Evolutionary conservation across 2,113 vertebrate genomes (phyloP).

Genomic region (Bujurquina vittata): DNA sequence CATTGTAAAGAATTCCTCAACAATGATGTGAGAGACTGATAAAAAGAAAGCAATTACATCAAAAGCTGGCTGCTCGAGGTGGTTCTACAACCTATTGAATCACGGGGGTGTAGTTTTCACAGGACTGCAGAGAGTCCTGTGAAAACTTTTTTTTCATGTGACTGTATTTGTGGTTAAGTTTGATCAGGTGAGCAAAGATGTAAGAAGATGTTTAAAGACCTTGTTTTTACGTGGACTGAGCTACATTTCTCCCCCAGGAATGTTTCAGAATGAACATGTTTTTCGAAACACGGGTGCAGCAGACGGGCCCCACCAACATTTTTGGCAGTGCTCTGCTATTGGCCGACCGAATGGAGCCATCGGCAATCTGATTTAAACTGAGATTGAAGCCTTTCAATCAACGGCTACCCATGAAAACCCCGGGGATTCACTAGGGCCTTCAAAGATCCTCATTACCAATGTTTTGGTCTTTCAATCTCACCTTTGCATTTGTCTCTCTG

Average conservation of each 20-base stretch:
- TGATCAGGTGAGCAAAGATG: background rate
- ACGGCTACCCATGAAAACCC: background rate
- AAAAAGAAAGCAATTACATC: background rate
- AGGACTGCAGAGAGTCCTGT: background rate
- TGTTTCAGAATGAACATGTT: background rate
- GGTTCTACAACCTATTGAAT: background rate
- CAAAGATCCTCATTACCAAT: constrained; percentile 1
- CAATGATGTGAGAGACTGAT: background rate
- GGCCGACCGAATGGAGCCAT: constrained; percentile 6
- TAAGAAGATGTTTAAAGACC: background rate
- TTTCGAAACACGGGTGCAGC: background rate
- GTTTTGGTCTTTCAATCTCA: constrained; percentile 4
- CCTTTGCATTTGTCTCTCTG: background rate
- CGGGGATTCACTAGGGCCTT: background rate
- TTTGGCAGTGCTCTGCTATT: background rate
- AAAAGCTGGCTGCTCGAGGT: background rate
- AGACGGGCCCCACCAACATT: constrained; percentile 18
- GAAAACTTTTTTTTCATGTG: background rate
- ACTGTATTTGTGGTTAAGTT: background rate
- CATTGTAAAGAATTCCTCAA: background rate
- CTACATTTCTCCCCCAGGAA: constrained; percentile 22
- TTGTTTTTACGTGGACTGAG: background rate
- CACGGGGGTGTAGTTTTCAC: background rate
- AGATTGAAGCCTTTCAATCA: constrained; percentile 36
- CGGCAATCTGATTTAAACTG: constrained; percentile 43